These are phyloP conservation scores for Heteropelma amictum DNA, from an alignment of 2,888 invertebrate genomes.

Conservation along the genomic window DNA sequence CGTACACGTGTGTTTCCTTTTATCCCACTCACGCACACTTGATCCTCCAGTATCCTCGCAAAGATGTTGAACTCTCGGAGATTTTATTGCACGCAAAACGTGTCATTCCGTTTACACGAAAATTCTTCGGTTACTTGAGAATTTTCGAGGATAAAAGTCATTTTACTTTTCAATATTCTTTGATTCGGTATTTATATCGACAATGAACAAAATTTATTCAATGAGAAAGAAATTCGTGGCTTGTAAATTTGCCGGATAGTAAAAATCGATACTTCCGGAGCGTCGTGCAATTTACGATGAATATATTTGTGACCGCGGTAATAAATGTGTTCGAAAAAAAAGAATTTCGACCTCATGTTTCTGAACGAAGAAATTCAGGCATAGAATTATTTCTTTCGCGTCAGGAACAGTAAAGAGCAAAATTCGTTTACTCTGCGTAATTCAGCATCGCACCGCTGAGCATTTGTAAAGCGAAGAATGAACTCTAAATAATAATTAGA, in stretches of 20 bases:
- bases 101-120: too few relatives aligned
- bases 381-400: slow-evolving; percentile 7
- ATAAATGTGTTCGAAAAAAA: too few relatives aligned
- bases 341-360: slow-evolving; percentile 5
- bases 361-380: background rate
- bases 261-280: too few relatives aligned
- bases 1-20: slow-evolving; percentile 36
- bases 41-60: background rate
- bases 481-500: too few relatives aligned
- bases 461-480: too few relatives aligned
- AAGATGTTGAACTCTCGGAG: slow-evolving; percentile 9
- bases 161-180: too few relatives aligned
- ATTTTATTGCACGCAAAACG: slow-evolving; percentile 13
- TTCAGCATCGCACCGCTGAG: background rate
- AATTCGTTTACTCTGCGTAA: slow-evolving; percentile 15
- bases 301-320: background rate
- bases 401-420: background rate
- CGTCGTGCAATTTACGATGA: background rate
- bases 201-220: too few relatives aligned
- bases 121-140: slow-evolving; percentile 33
- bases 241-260: too few relatives aligned
- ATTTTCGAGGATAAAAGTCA: too few relatives aligned
- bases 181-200: too few relatives aligned
- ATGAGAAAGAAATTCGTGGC: too few relatives aligned
- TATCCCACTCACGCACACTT: slow-evolving; percentile 3